Base-by-base conservation (phyloP, 2,888 invertebrate species). In the Oxystoma pomonae region DNA sequence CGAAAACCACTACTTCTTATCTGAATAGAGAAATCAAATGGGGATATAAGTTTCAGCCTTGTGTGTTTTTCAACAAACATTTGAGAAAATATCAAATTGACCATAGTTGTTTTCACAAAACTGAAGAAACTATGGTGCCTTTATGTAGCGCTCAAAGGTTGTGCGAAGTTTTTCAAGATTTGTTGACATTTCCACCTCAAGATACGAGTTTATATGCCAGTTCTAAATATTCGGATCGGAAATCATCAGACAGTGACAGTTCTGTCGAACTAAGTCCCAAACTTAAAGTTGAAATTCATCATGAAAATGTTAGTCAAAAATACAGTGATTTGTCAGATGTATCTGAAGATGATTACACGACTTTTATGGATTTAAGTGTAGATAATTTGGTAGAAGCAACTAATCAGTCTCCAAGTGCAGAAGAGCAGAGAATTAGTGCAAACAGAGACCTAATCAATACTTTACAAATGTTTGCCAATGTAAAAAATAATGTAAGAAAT, bases 131-230 rank as follows among this genome's bases (percentile, higher is more conserved):
- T 0, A 84, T 86, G 49, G 90, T 94, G 1, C 95, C 96, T 0
- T 81, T 94, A 5, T 95, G 94, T 78, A 94, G 94, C 65, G 92
- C 96, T 7, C 88, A 89, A 71, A 90, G 94, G 75, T 84, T 95
- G 61, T 88, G 90, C 71, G 88, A 89, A 73, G 82, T 90, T 56
- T 83, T 84, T 76, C 19, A 65, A 12, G 72, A 70, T 12, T 49
- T 70, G 1, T 21, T 67, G 2, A 57, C 56, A 12, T 58, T 65
- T 19, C 17, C 58, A 1, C 18, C 18, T 18, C 52, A n/a, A 5
- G 62, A 62, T 20, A 57, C 55, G 16, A 57, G 22, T 22, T 17
- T 51, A 16, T 58, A 50, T n/a, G 55, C 20, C 16, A 60, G 61
- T 18, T 65, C 67, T 1, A 65, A 62, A 19, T 65, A 60, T 35